phyloP scores from a whole-genome alignment of 2,888 invertebrate genomes.

The Oscheius sp. region DNA sequence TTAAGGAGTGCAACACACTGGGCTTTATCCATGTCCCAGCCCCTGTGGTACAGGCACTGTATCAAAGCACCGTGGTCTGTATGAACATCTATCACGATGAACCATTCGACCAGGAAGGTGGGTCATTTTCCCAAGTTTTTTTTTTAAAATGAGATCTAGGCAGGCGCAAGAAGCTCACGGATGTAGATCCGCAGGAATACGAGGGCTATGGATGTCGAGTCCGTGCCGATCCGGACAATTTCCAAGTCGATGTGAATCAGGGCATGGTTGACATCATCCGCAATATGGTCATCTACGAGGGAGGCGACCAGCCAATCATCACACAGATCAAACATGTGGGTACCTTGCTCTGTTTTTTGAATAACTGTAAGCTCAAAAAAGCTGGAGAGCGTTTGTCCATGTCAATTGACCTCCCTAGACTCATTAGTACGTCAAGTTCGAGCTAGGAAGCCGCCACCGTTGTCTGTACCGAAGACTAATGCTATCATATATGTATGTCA shows the following conservation, averaged over 20 bases:
- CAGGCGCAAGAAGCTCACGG: constrained; percentile 1
- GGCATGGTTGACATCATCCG: constrained; percentile 14
- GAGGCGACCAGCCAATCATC: background rate
- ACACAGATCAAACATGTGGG: constrained; percentile 23
- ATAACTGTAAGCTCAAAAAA: too few relatives aligned
- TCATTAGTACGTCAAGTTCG: too few relatives aligned
- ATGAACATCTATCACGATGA: constrained; percentile 25
- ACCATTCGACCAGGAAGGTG: constrained; percentile 23
- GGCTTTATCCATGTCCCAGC: constrained; percentile 13
- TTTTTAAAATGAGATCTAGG: background rate
- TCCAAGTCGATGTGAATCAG: constrained; percentile 4
- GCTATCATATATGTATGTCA: too few relatives aligned
- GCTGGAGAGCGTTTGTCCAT: too few relatives aligned
- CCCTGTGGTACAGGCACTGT: constrained; percentile 25
- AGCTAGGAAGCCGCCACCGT: too few relatives aligned
- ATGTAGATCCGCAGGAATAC: constrained; percentile 7
- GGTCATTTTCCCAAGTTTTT: too few relatives aligned
- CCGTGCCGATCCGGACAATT: background rate
- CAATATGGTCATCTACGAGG: constrained; percentile 26
- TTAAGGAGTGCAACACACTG: constrained; percentile 34
- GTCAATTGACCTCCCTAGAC: too few relatives aligned
- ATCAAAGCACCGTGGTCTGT: constrained; percentile 24
- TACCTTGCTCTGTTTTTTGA: background rate
- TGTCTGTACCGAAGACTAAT: too few relatives aligned
- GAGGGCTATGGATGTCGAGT: constrained; percentile 15